Conservation (phyloP, 2,113 vertebrate species). For the Raja brachyura region DNA sequence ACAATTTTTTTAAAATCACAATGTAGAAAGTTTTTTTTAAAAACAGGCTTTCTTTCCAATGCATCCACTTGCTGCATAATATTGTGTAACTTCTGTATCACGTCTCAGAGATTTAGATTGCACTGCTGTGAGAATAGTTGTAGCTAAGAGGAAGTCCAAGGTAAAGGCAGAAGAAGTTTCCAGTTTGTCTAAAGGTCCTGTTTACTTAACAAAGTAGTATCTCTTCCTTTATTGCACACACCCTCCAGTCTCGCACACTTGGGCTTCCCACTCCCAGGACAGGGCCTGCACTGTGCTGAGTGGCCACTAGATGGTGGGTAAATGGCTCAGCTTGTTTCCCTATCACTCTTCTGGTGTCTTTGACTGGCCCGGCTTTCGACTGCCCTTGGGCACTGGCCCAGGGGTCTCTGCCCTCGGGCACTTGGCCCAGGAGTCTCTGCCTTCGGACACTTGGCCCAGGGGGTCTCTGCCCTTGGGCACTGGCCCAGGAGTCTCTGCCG, state of each 20-base stretch:
- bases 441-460: too few species aligned
- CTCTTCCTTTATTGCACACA: background rate
- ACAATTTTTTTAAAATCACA: background rate
- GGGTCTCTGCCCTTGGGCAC: too few species aligned
- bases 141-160: background rate
- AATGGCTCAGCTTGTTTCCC: background rate
- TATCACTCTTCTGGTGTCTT: background rate
- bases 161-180: background rate
- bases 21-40: background rate
- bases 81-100: background rate
- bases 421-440: too few species aligned
- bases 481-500: too few species aligned
- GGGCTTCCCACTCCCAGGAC: background rate
- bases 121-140: background rate
- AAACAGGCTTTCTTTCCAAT: background rate
- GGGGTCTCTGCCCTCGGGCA: too few species aligned
- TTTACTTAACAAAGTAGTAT: background rate
- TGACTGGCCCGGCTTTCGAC: too few species aligned
- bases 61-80: background rate
- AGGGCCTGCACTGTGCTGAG: background rate
- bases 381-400: too few species aligned
- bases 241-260: too few species aligned
- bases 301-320: constrained; percentile 1
- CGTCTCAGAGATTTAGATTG: background rate
- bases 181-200: background rate